Percentiles rank a stretch among this genome's conserved stretches.
phyloP scores from a whole-genome alignment of 53 echinoderm and acorn worm genomes.

The Patiria pectinifera region DNA sequence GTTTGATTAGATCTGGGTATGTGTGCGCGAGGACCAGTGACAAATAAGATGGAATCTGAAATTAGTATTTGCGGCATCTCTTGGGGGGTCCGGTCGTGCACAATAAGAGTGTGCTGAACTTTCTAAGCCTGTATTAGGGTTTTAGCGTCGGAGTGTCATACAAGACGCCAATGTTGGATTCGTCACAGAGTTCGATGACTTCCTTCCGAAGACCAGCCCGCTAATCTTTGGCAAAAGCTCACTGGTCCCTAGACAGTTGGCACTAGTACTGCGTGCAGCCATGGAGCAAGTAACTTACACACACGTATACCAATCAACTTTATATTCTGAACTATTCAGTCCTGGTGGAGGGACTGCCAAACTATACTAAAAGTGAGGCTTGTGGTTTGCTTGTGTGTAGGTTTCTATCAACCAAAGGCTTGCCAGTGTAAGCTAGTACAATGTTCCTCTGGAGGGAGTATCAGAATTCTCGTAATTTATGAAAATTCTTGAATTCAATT shows the following conservation, averaged over 20 bases:
- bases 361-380: no score
- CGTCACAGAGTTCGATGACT: neutral
- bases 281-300: no score
- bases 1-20: conserved; percentile 21
- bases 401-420: no score
- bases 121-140: neutral
- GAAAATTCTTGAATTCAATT: no score
- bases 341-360: no score
- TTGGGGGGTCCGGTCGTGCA: neutral
- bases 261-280: no score
- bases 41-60: conserved; percentile 9
- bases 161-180: neutral
- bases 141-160: neutral
- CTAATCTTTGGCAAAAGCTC: neutral
- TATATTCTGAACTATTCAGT: no score
- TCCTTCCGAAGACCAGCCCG: neutral
- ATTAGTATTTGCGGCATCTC: neutral
- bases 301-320: no score
- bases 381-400: no score
- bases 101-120: neutral
- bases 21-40: neutral
- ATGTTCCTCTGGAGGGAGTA: no score
- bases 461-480: no score
- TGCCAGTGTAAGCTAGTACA: no score
- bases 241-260: neutral